A percentile compares a stretch with the other conserved stretches of the same genome.
Evolutionary conservation across 2,888 invertebrate genomes (phyloP).

Genomic region (Aplocera efformata): DNA sequence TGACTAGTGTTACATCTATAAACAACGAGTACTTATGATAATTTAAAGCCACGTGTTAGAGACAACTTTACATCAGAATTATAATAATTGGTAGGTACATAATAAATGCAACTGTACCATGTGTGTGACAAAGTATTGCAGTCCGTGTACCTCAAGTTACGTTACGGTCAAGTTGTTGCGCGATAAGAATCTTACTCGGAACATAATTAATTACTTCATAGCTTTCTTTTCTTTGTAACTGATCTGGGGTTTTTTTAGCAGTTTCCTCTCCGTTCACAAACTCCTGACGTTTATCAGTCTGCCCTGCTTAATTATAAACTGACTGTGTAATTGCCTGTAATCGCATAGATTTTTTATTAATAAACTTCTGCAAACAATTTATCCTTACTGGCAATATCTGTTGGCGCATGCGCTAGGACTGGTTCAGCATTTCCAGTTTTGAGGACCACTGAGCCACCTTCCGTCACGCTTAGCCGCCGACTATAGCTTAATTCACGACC

Average conservation of each 20-base stretch:
- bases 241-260: neutral
- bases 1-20: neutral
- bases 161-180: neutral
- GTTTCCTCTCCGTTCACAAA: no score
- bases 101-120: no score
- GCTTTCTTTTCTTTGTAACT: neutral
- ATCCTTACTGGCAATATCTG: slow-evolving; percentile 68
- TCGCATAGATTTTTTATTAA: no score
- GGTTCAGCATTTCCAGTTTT: slow-evolving; percentile 70
- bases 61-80: no score
- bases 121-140: neutral
- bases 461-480: slow-evolving; percentile 68
- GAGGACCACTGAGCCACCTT: slow-evolving; percentile 67
- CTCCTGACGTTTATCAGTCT: no score
- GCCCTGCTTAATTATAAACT: no score
- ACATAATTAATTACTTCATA: neutral
- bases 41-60: neutral
- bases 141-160: slow-evolving; percentile 1
- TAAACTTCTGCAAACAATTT: no score
- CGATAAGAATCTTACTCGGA: slow-evolving; percentile 1
- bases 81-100: no score
- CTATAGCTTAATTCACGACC: slow-evolving; percentile 80
- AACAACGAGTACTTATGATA: neutral
- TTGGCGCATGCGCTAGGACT: slow-evolving; percentile 67
- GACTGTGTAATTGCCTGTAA: no score